Evolutionary conservation across 1,140 invertebrate genomes (phyloP), one percentile per base, ranked within the genome.

Genomic region (Periplaneta americana): DNA sequence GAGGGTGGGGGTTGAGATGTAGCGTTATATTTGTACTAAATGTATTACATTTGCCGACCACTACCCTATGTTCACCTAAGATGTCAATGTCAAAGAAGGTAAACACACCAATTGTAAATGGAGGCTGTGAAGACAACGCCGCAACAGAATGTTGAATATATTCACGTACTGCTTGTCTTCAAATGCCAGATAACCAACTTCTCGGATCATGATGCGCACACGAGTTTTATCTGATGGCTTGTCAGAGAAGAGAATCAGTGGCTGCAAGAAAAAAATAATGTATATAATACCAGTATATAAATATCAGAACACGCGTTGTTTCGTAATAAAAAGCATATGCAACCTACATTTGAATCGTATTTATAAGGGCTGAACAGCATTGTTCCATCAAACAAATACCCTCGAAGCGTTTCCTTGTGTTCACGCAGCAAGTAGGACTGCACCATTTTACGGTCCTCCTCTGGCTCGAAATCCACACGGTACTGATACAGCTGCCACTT

Each of bases 401-500:
- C 88, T 1, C 91, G 91, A 2, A 95, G 83, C 2, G 81, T 86
- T 1, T 90, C 87, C 34, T 85, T 86, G 82, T 95, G 93, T 6
- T 88, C 79, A 33, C 88, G 84, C 0, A 96, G 79, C 1, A 96
- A 85, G 0, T 84, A 89, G 85, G 93, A 94, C 31, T 93, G 89
- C 4, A 93, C 87, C 1, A 82, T 76, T 1, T 92, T 93, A 28
- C 90, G 88, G 75, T 96, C 95, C 83, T 96, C 92, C 13, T 93
- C 90, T 0, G 96, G 96, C 0, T 86, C 85, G 84, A 96, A 94
- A 84, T 95, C 93, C 0, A 98, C 96, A 82, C 92, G 90, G 86
- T 98, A 98, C 83, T 97, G 95, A 81, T 93, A 94, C 0, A 98
- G 87, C 36, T 91, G 88, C 95, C 95, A 97, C 74, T 94, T 89